phyloP scores from a whole-genome alignment of 2,797 vertebrate species.

The Sebastes jordani region DNA sequence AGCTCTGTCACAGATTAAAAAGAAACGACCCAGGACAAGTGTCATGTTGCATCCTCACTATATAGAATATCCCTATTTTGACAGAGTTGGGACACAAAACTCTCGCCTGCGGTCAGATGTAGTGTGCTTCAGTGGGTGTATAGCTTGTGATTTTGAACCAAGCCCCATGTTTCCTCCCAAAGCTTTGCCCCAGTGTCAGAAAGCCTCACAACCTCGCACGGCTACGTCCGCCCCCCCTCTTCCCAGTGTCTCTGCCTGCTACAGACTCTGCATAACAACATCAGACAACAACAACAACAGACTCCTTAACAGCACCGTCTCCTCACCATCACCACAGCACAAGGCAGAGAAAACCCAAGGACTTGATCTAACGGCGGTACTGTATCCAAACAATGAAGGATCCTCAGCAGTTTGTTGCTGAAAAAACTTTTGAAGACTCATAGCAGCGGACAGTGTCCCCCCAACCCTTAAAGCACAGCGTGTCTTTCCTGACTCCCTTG shows the following conservation, averaged over 20 bases:
- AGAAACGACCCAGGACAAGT: slow-evolving; percentile 50
- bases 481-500: slow-evolving; percentile 63
- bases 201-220: slow-evolving; percentile 64
- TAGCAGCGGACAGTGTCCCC: slow-evolving; percentile 22
- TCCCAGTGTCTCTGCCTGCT: slow-evolving; percentile 35
- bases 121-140: slow-evolving; percentile 62
- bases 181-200: slow-evolving; percentile 55
- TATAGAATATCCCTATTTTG: slow-evolving; percentile 53
- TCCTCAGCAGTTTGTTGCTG: slow-evolving; percentile 49
- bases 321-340: slow-evolving; percentile 62
- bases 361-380: slow-evolving; percentile 53
- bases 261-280: slow-evolving; percentile 45
- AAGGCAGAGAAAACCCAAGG: slow-evolving; percentile 50
- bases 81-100: slow-evolving; percentile 58
- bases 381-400: slow-evolving; percentile 68
- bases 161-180: slow-evolving; percentile 50
- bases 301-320: slow-evolving; percentile 37
- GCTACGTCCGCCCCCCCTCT: slow-evolving; percentile 13
- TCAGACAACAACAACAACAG: slow-evolving; percentile 30
- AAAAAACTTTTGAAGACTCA: slow-evolving; percentile 59
- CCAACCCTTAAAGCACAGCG: slow-evolving; percentile 64
- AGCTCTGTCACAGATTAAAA: slow-evolving; percentile 47
- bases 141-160: slow-evolving; percentile 69
- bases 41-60: slow-evolving; percentile 70
- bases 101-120: slow-evolving; percentile 64